These are phyloP conservation scores for Ia io DNA, from an alignment of 2,113 vertebrate genomes.

Conservation along the genomic window DNA sequence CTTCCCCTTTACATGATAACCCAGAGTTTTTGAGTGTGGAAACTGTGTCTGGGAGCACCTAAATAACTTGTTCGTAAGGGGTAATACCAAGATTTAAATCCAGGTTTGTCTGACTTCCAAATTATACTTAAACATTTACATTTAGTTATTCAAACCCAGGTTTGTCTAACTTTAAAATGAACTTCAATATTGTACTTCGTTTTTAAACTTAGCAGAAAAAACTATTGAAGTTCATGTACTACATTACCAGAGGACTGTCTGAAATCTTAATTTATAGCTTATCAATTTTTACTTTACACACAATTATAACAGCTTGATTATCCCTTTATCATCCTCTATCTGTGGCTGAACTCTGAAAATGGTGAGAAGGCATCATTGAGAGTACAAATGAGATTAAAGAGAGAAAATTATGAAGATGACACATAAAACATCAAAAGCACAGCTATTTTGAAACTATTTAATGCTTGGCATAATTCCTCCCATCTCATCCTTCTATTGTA, in stretches of 20 bases:
- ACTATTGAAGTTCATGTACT: not conserved
- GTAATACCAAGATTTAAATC: not conserved
- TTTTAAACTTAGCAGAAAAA: not conserved
- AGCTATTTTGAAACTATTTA: constrained; percentile 2
- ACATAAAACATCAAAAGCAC: not conserved
- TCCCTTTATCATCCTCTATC: not conserved
- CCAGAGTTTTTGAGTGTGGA: not conserved
- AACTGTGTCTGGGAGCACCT: not conserved
- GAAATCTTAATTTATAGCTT: not conserved
- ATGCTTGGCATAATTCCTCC: not conserved
- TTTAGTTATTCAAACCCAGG: not conserved
- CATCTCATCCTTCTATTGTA: not conserved
- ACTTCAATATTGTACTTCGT: not conserved
- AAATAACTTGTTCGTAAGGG: not conserved
- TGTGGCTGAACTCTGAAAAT: not conserved
- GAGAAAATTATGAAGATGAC: not conserved
- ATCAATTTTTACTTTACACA: not conserved
- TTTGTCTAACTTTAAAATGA: not conserved
- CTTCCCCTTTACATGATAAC: not conserved
- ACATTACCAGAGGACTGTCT: not conserved
- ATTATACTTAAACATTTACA: not conserved
- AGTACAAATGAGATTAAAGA: constrained; percentile 10
- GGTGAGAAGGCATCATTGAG: not conserved
- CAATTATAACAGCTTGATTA: not conserved
- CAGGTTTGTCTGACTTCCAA: not conserved